Evolutionary conservation across 1,140 invertebrate species (phyloP).

Genomic region (Cyrtorhinus lividipennis): DNA sequence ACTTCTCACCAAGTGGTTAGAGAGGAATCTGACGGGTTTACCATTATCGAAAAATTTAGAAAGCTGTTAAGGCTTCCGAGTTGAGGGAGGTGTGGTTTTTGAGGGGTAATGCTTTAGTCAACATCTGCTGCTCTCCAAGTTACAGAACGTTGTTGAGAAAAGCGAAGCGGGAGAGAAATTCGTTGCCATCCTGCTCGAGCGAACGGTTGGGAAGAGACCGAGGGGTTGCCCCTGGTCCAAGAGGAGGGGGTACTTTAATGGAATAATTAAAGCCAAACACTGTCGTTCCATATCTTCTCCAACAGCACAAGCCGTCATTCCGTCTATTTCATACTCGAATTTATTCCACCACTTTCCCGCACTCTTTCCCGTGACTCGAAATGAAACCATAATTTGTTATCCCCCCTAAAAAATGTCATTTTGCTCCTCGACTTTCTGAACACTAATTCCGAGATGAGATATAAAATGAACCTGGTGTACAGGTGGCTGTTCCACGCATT

Average conservation of each 20-base stretch:
- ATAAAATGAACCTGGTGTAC: too few species aligned
- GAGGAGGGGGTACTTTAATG: neutral
- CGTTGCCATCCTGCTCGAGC: too few species aligned
- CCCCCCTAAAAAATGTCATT: too few species aligned
- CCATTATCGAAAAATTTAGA: neutral
- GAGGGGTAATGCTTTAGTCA: neutral
- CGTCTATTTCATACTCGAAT: neutral
- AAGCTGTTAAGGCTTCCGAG: neutral
- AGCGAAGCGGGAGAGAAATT: neutral
- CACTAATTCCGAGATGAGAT: too few species aligned
- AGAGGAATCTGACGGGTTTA: neutral
- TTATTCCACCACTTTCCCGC: neutral
- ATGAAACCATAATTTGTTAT: neutral
- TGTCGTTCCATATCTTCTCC: neutral
- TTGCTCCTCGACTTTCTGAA: too few species aligned
- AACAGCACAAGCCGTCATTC: neutral
- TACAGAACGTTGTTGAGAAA: neutral
- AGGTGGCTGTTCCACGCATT: too few species aligned
- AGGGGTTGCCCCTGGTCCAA: too few species aligned
- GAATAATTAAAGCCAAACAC: neutral
- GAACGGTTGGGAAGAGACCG: neutral
- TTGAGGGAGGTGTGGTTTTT: neutral
- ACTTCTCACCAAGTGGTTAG: neutral
- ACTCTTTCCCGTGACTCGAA: neutral
- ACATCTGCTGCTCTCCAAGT: neutral